Percentiles rank a stretch among this genome's conserved stretches.
Evolutionary conservation across 2,888 invertebrate genomes (phyloP).

Genomic region (Eutolmus rufibarbis): DNA sequence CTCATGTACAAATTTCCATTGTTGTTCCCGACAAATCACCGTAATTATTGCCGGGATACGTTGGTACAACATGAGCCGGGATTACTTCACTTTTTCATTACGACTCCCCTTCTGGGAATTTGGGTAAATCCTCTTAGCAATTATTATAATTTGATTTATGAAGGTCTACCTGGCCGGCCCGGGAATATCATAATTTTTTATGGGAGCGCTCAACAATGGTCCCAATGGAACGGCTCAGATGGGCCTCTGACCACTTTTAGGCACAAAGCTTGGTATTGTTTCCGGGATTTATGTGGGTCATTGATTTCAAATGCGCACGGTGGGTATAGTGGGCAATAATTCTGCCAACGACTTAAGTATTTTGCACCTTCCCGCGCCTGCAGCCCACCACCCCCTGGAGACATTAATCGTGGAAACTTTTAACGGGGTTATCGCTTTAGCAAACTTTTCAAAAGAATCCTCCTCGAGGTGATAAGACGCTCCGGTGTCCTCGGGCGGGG

Average conservation of each 20-base stretch:
- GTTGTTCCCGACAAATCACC: background rate
- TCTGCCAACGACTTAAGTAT: background rate
- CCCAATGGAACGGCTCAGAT: background rate
- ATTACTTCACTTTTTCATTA: background rate
- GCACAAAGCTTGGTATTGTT: background rate
- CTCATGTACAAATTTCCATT: background rate
- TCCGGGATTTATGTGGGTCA: conserved; percentile 41
- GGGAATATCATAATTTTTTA: background rate
- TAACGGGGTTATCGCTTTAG: background rate
- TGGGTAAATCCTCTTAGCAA: background rate
- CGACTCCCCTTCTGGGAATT: background rate
- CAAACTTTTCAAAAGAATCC: background rate
- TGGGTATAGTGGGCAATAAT: background rate
- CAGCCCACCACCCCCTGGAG: background rate
- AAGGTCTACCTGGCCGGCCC: background rate
- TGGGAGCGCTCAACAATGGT: background rate
- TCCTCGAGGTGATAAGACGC: background rate
- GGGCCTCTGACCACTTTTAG: background rate
- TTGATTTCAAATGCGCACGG: conserved; percentile 30
- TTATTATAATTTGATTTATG: conserved; percentile 14
- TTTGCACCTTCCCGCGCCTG: background rate
- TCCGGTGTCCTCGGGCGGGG: background rate
- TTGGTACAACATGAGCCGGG: background rate
- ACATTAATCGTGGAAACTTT: background rate
- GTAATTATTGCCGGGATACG: background rate